phyloP scores from a whole-genome alignment of 2,797 vertebrate species.

The Pantherophis alleghaniensis region DNA sequence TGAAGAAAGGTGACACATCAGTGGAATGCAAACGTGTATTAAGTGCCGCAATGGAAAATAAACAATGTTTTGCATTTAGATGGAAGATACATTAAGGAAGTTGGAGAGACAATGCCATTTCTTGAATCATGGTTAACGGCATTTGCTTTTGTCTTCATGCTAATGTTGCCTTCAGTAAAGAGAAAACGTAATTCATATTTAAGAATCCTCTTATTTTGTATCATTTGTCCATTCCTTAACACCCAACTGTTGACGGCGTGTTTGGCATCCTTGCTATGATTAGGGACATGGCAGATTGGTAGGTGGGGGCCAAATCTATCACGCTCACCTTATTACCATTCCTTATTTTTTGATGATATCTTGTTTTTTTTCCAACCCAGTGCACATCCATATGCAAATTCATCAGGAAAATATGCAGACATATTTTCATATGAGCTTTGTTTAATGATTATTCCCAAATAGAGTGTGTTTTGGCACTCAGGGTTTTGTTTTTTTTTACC shows the following conservation, averaged over 20 bases:
- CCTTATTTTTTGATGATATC: neutral
- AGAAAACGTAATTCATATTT: neutral
- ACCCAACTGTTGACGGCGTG: neutral
- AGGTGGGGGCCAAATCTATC: neutral
- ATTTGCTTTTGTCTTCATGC: neutral
- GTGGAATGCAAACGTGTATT: constrained; percentile 38
- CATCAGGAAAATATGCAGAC: neutral
- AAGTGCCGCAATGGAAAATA: constrained; percentile 28
- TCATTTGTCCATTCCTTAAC: neutral
- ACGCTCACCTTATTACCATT: neutral
- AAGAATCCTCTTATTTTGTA: neutral
- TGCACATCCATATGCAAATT: neutral
- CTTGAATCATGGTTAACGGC: neutral
- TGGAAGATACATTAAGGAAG: neutral
- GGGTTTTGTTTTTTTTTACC: rapidly evolving
- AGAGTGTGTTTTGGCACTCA: neutral
- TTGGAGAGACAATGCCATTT: neutral
- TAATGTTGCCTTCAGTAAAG: neutral
- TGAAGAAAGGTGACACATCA: constrained; percentile 60
- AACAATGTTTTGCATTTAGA: constrained; percentile 26
- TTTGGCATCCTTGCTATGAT: neutral
- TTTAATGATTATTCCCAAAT: neutral
- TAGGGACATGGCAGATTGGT: neutral
- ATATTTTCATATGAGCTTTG: neutral
- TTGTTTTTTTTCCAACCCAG: neutral